Conservation (phyloP, 2,888 invertebrate species). For the Branchellion lobata region DNA sequence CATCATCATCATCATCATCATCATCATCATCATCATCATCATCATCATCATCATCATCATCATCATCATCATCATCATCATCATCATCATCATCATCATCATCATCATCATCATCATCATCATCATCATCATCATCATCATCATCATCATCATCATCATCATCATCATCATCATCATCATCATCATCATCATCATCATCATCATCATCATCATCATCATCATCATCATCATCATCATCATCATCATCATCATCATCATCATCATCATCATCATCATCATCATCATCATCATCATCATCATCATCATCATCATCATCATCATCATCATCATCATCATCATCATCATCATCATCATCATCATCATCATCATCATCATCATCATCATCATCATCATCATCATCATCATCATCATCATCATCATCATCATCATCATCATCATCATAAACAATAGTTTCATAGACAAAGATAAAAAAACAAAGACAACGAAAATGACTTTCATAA, state of each 20-base stretch:
- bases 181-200: not conserved
- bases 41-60: constrained; percentile 29
- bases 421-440: not conserved
- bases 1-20: no score
- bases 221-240: constrained; percentile 7
- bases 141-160: constrained; percentile 15
- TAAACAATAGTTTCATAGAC: no score
- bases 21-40: constrained; percentile 30
- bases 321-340: constrained; percentile 11
- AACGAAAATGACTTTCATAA: no score
- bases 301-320: not conserved
- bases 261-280: constrained; percentile 15
- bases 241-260: constrained; percentile 18
- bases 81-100: constrained; percentile 22
- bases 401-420: constrained; percentile 10
- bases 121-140: constrained; percentile 18
- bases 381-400: constrained; percentile 15
- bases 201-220: constrained; percentile 11
- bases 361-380: constrained; percentile 18
- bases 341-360: constrained; percentile 7
- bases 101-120: not conserved
- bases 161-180: constrained; percentile 10
- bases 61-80: constrained; percentile 1
- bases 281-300: constrained; percentile 10
- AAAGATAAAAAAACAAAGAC: no score